Conservation (phyloP, 2,797 vertebrate species). For the Cirrhinus molitorella region DNA sequence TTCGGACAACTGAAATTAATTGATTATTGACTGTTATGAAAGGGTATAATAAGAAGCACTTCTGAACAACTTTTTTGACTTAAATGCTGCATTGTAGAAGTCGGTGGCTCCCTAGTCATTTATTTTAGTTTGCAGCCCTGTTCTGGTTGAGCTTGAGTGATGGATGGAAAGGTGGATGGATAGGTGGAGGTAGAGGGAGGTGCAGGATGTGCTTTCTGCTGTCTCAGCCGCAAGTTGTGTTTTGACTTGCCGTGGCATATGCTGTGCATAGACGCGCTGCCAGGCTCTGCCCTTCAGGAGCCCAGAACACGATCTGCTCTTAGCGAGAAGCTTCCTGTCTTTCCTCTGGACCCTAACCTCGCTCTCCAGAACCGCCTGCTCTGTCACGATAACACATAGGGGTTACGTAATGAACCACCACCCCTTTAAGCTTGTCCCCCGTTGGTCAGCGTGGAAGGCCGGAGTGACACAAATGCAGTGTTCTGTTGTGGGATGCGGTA, state of each 20-base stretch:
- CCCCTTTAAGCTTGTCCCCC: slow-evolving; percentile 20
- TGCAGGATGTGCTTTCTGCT: slow-evolving; percentile 30
- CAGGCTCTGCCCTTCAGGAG: slow-evolving; percentile 54
- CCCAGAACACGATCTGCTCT: slow-evolving; percentile 55
- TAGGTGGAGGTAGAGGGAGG: slow-evolving; percentile 19
- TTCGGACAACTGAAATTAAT: neutral
- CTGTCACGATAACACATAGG: slow-evolving; percentile 28
- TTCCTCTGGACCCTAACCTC: slow-evolving; percentile 36
- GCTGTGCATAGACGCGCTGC: slow-evolving; percentile 77
- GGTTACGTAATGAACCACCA: slow-evolving; percentile 37
- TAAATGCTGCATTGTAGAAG: neutral
- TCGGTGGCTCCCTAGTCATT: neutral
- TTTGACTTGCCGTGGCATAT: slow-evolving; percentile 74
- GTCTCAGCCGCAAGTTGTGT: slow-evolving; percentile 69
- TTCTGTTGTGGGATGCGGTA: slow-evolving; percentile 19
- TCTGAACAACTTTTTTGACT: neutral
- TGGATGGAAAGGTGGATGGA: slow-evolving; percentile 24
- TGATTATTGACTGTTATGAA: neutral
- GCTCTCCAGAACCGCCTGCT: slow-evolving; percentile 25
- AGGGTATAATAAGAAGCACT: neutral
- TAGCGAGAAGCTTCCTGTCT: slow-evolving; percentile 23
- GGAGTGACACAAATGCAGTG: slow-evolving; percentile 3
- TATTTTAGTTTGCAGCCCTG: slow-evolving; percentile 1
- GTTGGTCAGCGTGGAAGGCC: slow-evolving; percentile 8
- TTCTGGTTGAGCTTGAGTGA: slow-evolving; percentile 2